Evolutionary conservation across 1,140 invertebrate species (phyloP).

Genomic region (Pristionchus pacificus): DNA sequence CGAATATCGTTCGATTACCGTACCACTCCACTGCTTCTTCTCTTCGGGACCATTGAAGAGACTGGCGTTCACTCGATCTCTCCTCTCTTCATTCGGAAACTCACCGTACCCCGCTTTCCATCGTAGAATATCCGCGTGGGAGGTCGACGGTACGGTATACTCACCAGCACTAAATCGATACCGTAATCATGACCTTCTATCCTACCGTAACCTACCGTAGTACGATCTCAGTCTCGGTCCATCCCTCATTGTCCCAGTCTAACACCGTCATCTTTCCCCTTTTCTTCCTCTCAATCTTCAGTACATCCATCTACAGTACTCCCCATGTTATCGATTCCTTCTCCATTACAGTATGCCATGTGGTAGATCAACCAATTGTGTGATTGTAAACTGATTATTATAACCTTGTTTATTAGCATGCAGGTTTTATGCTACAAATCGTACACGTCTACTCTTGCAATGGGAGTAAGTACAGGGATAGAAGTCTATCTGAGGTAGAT

Average conservation of each 20-base stretch:
- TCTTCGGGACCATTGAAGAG: not conserved
- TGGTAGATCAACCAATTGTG: not conserved
- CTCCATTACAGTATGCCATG: not conserved
- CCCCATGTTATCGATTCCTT: not conserved
- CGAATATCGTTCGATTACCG: not conserved
- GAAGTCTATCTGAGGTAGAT: not conserved
- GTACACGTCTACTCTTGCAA: no score
- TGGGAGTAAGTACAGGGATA: no score
- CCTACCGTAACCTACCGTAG: no score
- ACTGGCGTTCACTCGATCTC: not conserved
- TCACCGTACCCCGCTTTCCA: not conserved
- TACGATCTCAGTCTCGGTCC: no score
- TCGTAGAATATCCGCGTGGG: not conserved
- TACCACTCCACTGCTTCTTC: not conserved
- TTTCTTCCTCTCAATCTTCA: not conserved
- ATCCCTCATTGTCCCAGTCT: not conserved
- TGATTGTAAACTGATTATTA: not conserved
- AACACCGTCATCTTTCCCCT: not conserved
- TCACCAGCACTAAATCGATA: not conserved
- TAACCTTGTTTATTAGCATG: no score
- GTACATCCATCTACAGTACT: not conserved
- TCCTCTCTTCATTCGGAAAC: slow-evolving; percentile 2
- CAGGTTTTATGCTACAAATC: not conserved
- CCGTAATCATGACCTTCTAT: no score
- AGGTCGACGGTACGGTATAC: not conserved